Evolutionary conservation across 53 echinoderm and acorn worm genomes (phyloP).

Genomic region (Apostichopus leukothele): DNA sequence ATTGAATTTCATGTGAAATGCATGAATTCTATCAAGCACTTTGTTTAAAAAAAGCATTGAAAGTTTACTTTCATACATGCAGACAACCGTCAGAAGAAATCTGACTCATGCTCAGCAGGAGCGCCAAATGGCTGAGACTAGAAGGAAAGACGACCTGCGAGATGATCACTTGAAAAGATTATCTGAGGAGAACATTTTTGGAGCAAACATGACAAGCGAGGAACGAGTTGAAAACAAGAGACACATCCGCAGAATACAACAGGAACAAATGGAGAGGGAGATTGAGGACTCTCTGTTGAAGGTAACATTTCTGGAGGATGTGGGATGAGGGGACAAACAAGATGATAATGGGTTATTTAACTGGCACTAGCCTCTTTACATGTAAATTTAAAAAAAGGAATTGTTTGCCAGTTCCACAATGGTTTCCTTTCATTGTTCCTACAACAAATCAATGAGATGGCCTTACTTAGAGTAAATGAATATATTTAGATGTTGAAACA

Average conservation of each 20-base stretch:
- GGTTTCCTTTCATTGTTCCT: no score
- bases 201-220: constrained; percentile 98
- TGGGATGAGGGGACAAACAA: no score
- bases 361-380: no score
- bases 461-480: no score
- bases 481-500: no score
- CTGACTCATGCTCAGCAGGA: constrained; percentile 96
- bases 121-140: constrained; percentile 84
- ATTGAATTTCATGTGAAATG: no score
- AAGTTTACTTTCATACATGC: background rate
- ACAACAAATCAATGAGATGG: no score
- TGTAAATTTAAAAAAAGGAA: no score
- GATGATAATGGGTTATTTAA: no score
- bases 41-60: no score
- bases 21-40: no score
- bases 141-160: constrained; percentile 77
- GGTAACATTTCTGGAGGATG: constrained; percentile 49
- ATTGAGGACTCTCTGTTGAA: constrained; percentile 74
- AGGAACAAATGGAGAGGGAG: constrained; percentile 70
- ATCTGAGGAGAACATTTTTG: constrained; percentile 80
- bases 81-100: constrained; percentile 92
- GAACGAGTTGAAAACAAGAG: constrained; percentile 92
- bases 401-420: no score
- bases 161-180: constrained; percentile 90
- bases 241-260: constrained; percentile 77